Conservation (phyloP, 2,113 vertebrate genomes). For the Neopipo cinnamomea region DNA sequence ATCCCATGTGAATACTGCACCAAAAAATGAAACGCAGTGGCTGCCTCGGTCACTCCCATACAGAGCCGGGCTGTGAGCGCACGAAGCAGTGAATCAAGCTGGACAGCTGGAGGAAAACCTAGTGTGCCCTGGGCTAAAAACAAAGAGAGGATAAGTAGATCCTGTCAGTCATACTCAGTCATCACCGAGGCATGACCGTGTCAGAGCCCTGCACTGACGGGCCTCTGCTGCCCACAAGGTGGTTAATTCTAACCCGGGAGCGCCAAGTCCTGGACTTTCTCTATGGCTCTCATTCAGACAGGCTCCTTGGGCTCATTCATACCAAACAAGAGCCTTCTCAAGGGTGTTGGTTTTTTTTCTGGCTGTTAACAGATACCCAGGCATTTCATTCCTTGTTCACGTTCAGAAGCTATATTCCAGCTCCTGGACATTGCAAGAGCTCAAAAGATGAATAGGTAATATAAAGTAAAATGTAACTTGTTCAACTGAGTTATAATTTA, state of each 20-base stretch:
- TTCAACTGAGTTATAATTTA: background rate
- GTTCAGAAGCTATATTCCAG: background rate
- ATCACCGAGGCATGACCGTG: rapidly evolving
- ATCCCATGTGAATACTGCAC: background rate
- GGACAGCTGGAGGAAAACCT: constrained; percentile 33
- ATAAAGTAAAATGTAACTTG: background rate
- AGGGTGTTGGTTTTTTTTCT: background rate
- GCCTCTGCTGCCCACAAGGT: constrained; percentile 1
- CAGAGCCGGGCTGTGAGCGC: background rate
- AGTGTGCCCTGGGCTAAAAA: background rate
- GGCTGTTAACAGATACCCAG: background rate
- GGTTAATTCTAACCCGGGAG: constrained; percentile 9
- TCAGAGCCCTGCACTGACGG: background rate
- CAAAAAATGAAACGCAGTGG: background rate
- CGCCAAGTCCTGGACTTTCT: background rate
- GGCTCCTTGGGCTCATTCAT: constrained; percentile 21
- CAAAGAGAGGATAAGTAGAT: background rate
- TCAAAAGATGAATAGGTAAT: background rate
- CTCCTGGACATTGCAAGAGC: background rate
- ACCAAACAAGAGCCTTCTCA: constrained; percentile 37
- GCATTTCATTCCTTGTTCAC: background rate
- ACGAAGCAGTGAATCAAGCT: constrained; percentile 55
- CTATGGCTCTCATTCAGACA: constrained; percentile 34
- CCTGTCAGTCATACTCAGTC: background rate
- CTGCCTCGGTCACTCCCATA: background rate